Evolutionary conservation across 2,888 invertebrate species (phyloP).

Genomic region (Alviniconcha strummeri): DNA sequence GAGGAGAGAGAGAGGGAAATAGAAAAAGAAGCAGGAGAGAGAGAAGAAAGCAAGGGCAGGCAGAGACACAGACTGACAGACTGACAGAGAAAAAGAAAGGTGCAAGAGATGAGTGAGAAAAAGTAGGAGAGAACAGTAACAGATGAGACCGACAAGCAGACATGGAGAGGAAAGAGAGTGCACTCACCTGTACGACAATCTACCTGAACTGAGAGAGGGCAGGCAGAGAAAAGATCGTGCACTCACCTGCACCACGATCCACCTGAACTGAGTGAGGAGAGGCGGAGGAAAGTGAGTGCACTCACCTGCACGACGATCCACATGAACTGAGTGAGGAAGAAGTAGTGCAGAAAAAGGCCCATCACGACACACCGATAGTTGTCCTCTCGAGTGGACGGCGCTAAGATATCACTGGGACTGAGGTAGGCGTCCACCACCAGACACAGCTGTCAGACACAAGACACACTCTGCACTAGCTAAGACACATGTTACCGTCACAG

Average conservation of each 20-base stretch:
- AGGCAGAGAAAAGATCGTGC: conserved; percentile 51
- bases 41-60: neutral
- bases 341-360: conserved; percentile 69
- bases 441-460: conserved; percentile 56
- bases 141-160: too few species aligned
- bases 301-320: conserved; percentile 70
- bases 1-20: neutral
- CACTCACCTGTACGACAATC: conserved; percentile 67
- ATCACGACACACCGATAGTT: conserved; percentile 71
- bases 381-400: conserved; percentile 48
- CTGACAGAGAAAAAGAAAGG: conserved; percentile 16
- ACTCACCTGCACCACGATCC: conserved; percentile 15
- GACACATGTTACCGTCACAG: too few species aligned
- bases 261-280: neutral
- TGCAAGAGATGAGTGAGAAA: too few species aligned
- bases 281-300: neutral
- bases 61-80: neutral
- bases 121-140: too few species aligned
- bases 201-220: conserved; percentile 65
- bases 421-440: conserved; percentile 68
- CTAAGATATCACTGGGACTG: conserved; percentile 64
- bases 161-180: too few species aligned
- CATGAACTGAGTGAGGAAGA: conserved; percentile 70
- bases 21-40: too few species aligned
- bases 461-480: neutral